Percentiles rank a stretch among this genome's conserved stretches.
phyloP scores from a whole-genome alignment of 2,113 vertebrate genomes.

The Pachypanchax playfairii region DNA sequence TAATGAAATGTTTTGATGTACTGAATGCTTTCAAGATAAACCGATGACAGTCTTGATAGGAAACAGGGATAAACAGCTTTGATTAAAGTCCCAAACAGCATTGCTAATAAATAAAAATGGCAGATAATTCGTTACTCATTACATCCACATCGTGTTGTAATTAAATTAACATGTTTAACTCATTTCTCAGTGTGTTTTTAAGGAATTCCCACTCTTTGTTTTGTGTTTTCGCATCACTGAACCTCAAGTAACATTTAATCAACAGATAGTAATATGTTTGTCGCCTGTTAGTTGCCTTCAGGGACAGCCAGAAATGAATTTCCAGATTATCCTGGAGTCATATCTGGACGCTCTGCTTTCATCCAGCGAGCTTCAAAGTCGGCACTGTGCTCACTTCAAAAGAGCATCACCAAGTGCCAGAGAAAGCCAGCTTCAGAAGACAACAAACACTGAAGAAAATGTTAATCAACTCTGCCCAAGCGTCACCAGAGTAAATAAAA shows the following conservation, averaged over 20 bases:
- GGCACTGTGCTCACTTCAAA: slow-evolving; percentile 71
- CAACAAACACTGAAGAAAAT: slow-evolving; percentile 76
- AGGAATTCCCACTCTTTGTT: slow-evolving; percentile 56
- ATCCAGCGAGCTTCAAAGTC: slow-evolving; percentile 75
- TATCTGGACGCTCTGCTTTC: slow-evolving; percentile 74
- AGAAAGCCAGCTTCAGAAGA: slow-evolving; percentile 72
- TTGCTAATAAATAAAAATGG: slow-evolving; percentile 44
- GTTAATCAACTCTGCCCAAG: slow-evolving; percentile 66
- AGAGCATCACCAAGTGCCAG: slow-evolving; percentile 71
- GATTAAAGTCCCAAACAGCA: slow-evolving; percentile 38
- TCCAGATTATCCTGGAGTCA: slow-evolving; percentile 72
- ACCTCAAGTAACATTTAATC: slow-evolving; percentile 67
- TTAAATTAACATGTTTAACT: slow-evolving; percentile 59
- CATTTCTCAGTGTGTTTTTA: slow-evolving; percentile 51
- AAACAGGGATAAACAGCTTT: slow-evolving; percentile 46
- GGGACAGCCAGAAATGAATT: slow-evolving; percentile 60
- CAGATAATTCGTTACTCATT: slow-evolving; percentile 22
- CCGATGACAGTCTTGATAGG: slow-evolving; percentile 19
- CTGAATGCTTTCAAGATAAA: slow-evolving; percentile 14
- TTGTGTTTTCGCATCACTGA: slow-evolving; percentile 48
- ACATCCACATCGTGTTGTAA: slow-evolving; percentile 55
- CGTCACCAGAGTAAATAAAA: slow-evolving; percentile 78
- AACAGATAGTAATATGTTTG: slow-evolving; percentile 63
- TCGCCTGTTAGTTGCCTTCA: slow-evolving; percentile 67
- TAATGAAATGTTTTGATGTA: slow-evolving; percentile 27